Conservation (phyloP, 64 coral and sea anemone genomes). For the Catalaphyllia jardinei region DNA sequence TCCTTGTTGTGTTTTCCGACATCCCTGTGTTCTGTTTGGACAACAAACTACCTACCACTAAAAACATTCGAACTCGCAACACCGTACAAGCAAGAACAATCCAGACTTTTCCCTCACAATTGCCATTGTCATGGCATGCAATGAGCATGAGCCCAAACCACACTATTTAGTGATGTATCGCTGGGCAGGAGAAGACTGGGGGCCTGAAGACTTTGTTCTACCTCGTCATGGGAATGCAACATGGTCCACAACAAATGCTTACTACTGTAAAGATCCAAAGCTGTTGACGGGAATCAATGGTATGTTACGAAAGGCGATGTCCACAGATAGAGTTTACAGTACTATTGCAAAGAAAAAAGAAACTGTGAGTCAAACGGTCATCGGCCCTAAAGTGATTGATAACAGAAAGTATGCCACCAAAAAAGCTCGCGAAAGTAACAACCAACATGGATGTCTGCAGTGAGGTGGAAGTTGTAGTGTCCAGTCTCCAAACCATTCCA, state of each 20-base stretch:
- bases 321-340: conserved; percentile 49
- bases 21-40: too few relatives aligned
- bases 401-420: conserved; percentile 52
- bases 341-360: conserved; percentile 38
- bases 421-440: conserved; percentile 6
- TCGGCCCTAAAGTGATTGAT: conserved; percentile 39
- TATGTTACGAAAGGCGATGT: conserved; percentile 34
- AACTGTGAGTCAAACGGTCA: conserved; percentile 41
- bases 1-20: too few relatives aligned
- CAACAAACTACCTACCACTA: too few relatives aligned
- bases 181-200: conserved; percentile 39
- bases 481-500: conserved; percentile 1
- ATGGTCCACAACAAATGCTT: background rate
- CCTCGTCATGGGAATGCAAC: conserved; percentile 32
- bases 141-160: conserved; percentile 27
- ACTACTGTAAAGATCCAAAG: conserved; percentile 30
- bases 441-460: conserved; percentile 23
- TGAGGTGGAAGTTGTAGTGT: conserved; percentile 35
- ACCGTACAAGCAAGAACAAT: conserved; percentile 52
- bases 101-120: conserved; percentile 41
- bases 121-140: conserved; percentile 27
- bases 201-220: conserved; percentile 38
- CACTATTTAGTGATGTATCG: conserved; percentile 54
- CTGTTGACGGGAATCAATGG: conserved; percentile 32
- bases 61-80: too few relatives aligned